Conservation (phyloP, 2,888 invertebrate genomes). For the Petrolisthes manimaculis region DNA sequence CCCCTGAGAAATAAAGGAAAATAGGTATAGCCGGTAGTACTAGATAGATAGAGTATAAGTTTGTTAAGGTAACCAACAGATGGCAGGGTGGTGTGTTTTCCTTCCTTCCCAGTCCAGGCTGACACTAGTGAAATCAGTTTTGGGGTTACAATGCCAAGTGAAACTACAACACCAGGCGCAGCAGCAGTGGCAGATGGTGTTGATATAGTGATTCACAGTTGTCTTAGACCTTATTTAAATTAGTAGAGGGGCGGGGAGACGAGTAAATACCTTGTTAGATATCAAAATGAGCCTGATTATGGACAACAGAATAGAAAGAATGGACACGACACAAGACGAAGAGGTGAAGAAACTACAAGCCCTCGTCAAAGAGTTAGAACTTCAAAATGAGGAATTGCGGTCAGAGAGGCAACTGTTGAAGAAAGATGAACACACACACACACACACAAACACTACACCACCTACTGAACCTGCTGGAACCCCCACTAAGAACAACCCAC, state of each 20-base stretch:
- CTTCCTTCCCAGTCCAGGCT: constrained; percentile 26
- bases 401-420: constrained; percentile 51
- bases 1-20: neutral
- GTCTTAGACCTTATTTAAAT: neutral
- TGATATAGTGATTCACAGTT: neutral
- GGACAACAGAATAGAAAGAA: constrained; percentile 47
- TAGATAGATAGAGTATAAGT: no score
- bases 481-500: neutral
- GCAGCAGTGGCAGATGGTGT: no score
- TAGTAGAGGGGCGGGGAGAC: neutral
- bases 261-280: neutral
- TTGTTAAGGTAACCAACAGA: constrained; percentile 26
- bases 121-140: constrained; percentile 37
- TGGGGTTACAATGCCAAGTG: constrained; percentile 44
- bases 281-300: constrained; percentile 47
- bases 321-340: constrained; percentile 33
- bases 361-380: constrained; percentile 48
- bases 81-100: constrained; percentile 46
- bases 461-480: neutral
- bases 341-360: constrained; percentile 51
- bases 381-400: constrained; percentile 55
- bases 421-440: constrained; percentile 35
- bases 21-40: no score
- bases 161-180: constrained; percentile 17
- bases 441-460: neutral